Conservation (phyloP, 2,888 invertebrate genomes). For the Lomographa bimaculata region DNA sequence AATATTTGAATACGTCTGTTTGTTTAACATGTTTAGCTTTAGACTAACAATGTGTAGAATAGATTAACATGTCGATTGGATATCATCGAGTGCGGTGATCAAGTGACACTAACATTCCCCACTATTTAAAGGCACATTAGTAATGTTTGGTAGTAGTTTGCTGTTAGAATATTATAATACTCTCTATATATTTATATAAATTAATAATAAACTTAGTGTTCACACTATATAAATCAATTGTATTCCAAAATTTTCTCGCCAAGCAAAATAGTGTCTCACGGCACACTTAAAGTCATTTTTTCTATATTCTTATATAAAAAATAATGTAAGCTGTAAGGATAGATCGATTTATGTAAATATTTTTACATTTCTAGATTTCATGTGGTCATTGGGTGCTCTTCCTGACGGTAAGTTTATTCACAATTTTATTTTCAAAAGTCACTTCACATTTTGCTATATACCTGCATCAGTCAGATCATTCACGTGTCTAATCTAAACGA, state of each 20-base stretch:
- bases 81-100: constrained; percentile 52
- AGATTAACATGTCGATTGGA: constrained; percentile 71
- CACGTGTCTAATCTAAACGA: constrained; percentile 37
- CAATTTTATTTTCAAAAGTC: constrained; percentile 64
- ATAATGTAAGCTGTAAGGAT: constrained; percentile 74
- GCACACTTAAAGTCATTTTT: constrained; percentile 57
- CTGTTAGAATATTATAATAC: constrained; percentile 61
- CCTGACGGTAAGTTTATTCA: constrained; percentile 94
- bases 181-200: constrained; percentile 57
- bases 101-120: constrained; percentile 73
- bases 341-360: constrained; percentile 83
- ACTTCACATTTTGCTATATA: constrained; percentile 48
- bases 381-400: constrained; percentile 99
- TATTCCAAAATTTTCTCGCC: constrained; percentile 62
- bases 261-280: constrained; percentile 83
- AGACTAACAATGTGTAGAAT: constrained; percentile 82
- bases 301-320: constrained; percentile 52
- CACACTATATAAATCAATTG: constrained; percentile 54
- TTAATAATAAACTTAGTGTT: constrained; percentile 53
- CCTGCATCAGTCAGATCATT: constrained; percentile 60
- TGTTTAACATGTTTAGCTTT: constrained; percentile 83
- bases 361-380: constrained; percentile 95
- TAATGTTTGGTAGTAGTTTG: constrained; percentile 62
- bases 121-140: constrained; percentile 58
- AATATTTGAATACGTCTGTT: constrained; percentile 80